Conservation (phyloP, 2,113 vertebrate genomes). For the Tachysurus vachellii region DNA sequence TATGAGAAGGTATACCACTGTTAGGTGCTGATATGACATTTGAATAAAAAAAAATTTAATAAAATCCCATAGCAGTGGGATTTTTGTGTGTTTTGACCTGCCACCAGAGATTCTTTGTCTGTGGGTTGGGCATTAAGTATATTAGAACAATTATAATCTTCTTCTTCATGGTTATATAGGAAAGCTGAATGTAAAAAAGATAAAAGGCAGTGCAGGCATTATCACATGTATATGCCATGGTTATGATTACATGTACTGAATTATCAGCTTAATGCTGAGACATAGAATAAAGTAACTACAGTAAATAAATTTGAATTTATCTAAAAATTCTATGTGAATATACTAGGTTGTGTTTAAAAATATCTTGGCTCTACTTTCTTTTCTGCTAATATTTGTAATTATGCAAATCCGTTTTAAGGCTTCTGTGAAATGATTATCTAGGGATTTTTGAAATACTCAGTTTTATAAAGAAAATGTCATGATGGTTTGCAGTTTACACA, state of each 20-base stretch:
- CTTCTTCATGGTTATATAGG: not conserved
- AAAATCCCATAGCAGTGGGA: not conserved
- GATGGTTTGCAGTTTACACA: not conserved
- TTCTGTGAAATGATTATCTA: not conserved
- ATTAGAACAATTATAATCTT: not conserved
- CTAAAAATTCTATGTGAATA: too few species aligned
- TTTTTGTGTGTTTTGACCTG: not conserved
- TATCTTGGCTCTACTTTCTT: not conserved
- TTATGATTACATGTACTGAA: not conserved
- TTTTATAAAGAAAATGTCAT: not conserved
- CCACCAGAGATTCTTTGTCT: not conserved
- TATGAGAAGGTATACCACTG: not conserved
- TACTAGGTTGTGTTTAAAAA: not conserved
- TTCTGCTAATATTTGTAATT: not conserved
- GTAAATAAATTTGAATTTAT: not conserved
- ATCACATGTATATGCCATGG: too few species aligned
- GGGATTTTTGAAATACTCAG: not conserved
- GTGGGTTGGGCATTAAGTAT: not conserved
- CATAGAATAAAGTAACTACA: not conserved
- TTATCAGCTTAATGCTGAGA: not conserved
- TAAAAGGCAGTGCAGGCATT: too few species aligned
- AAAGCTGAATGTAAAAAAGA: not conserved
- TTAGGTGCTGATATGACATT: not conserved
- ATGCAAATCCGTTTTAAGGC: not conserved
- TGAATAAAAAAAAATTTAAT: too few species aligned